Conservation (phyloP, 53 echinoderm and acorn worm species). For the Patiria pectinifera region DNA sequence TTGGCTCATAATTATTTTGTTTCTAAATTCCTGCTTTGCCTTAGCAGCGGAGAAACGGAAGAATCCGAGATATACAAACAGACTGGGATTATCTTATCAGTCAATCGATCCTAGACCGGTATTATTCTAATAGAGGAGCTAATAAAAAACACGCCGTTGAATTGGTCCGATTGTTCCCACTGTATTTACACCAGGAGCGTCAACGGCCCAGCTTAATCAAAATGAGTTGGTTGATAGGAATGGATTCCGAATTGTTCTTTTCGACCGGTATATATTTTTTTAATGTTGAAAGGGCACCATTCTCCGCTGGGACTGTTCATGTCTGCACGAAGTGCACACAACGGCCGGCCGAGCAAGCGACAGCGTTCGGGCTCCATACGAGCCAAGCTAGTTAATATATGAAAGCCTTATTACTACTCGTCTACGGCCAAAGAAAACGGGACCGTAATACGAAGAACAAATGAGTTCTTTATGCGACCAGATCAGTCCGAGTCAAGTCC, state of each 20-base stretch:
- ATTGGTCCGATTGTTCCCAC: conserved; percentile 8
- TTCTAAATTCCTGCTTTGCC: not conserved
- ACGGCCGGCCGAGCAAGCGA: not conserved
- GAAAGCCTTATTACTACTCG: conserved; percentile 8
- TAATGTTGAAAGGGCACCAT: not conserved
- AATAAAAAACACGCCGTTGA: not conserved
- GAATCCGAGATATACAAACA: conserved; percentile 8
- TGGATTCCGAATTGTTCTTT: not conserved
- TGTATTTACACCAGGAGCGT: conserved; percentile 4
- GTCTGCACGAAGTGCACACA: conserved; percentile 44
- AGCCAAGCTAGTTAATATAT: conserved; percentile 23
- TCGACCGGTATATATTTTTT: not conserved
- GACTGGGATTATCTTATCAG: not conserved
- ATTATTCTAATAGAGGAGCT: not conserved
- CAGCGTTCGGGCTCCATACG: not conserved
- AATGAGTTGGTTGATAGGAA: conserved; percentile 48
- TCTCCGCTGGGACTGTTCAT: not conserved
- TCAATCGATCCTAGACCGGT: conserved; percentile 5
- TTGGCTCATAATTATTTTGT: not conserved
- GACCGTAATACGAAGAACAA: conserved; percentile 27
- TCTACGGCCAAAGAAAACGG: not conserved
- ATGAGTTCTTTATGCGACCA: conserved; percentile 40
- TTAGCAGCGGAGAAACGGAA: not conserved
- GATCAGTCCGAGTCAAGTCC: conserved; percentile 27
- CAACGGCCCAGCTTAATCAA: conserved; percentile 31